Evolutionary conservation across 2,888 invertebrate genomes (phyloP).

Genomic region (Vannuccia rotundouncinata): DNA sequence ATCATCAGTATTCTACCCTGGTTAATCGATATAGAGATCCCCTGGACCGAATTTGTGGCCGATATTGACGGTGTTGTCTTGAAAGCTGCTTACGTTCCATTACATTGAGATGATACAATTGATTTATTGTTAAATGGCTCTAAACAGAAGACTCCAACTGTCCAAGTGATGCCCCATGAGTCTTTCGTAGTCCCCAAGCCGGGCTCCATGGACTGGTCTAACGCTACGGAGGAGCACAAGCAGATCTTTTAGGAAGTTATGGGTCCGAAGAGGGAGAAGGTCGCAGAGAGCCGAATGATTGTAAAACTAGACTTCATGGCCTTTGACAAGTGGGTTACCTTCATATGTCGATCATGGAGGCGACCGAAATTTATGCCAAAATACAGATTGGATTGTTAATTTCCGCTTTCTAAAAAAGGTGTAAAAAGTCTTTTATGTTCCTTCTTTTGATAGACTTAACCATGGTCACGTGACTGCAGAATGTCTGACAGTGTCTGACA

Average conservation of each 20-base stretch:
- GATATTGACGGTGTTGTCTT: conserved; percentile 51
- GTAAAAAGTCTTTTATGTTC: too few relatives aligned
- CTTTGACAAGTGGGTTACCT: conserved; percentile 54
- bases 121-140: conserved; percentile 55
- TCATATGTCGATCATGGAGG: too few relatives aligned
- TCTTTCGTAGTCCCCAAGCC: conserved; percentile 53
- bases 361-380: too few relatives aligned
- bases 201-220: conserved; percentile 51
- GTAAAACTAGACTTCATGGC: conserved; percentile 54
- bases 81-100: not conserved
- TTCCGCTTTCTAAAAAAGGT: too few relatives aligned
- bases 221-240: conserved; percentile 49
- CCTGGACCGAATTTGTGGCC: conserved; percentile 50
- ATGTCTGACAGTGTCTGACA: conserved; percentile 54
- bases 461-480: conserved; percentile 54
- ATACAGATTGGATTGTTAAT: too few relatives aligned
- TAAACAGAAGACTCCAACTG: conserved; percentile 49
- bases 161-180: conserved; percentile 48
- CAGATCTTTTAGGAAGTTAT: conserved; percentile 48
- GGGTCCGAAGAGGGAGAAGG: conserved; percentile 47
- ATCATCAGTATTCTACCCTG: conserved; percentile 49
- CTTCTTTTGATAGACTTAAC: conserved; percentile 51
- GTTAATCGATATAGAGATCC: conserved; percentile 49
- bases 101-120: too few relatives aligned
- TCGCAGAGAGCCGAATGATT: conserved; percentile 50